Evolutionary conservation across 2,797 vertebrate species (phyloP).

Genomic region (Delichon dasypus): DNA sequence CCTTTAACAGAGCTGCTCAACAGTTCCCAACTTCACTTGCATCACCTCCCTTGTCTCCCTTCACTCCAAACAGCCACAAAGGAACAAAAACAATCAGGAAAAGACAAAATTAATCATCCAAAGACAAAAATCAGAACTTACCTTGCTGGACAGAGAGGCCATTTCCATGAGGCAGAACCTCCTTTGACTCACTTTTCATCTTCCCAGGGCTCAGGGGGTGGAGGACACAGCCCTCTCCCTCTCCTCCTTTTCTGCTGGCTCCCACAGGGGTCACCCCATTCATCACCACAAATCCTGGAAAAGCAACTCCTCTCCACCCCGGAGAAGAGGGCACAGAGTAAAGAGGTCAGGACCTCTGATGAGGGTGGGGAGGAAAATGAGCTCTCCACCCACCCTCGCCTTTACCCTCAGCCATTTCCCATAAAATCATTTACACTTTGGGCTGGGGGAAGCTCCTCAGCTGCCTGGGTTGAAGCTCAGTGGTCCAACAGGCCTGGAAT

Average conservation of each 20-base stretch:
- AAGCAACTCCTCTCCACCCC: background rate
- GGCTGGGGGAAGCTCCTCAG: background rate
- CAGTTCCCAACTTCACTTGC: background rate
- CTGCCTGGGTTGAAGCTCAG: background rate
- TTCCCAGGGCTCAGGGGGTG: background rate
- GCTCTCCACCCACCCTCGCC: background rate
- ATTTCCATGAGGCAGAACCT: background rate
- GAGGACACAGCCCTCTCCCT: background rate
- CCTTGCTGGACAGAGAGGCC: background rate
- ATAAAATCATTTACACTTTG: background rate
- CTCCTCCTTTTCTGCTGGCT: background rate
- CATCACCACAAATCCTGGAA: background rate
- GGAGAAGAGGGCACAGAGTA: fast-evolving
- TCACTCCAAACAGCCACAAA: background rate
- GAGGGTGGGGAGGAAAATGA: background rate
- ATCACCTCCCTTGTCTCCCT: fast-evolving
- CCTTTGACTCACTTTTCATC: background rate
- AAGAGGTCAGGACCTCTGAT: background rate
- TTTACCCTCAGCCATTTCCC: constrained; percentile 36
- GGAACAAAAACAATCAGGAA: background rate
- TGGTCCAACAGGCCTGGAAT: background rate
- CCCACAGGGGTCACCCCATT: background rate
- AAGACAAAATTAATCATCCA: background rate
- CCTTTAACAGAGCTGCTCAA: background rate
- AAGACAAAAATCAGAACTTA: background rate